phyloP scores from a whole-genome alignment of 2,797 vertebrate genomes.

The Cirrhinus mrigala region DNA sequence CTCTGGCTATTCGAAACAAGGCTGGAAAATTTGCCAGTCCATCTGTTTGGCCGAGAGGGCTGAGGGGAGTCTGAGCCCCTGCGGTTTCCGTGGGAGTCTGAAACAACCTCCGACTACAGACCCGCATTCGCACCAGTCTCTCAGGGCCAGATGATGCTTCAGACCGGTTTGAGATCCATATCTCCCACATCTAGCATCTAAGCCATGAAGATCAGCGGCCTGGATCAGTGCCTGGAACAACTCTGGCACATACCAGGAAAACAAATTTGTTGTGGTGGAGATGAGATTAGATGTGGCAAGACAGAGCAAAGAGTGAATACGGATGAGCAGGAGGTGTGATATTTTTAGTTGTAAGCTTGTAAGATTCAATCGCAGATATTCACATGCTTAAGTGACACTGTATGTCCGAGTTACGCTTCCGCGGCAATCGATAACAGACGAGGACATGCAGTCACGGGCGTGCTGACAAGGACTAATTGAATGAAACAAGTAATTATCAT shows the following conservation, averaged over 20 bases:
- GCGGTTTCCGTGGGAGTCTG: constrained; percentile 47
- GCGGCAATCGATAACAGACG: neutral
- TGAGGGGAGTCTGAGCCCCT: constrained; percentile 20
- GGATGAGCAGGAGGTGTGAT: constrained; percentile 37
- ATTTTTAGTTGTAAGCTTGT: constrained; percentile 22
- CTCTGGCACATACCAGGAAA: constrained; percentile 63
- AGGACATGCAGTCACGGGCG: neutral
- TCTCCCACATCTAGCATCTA: constrained; percentile 64
- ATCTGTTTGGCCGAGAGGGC: constrained; percentile 50
- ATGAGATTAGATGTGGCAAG: constrained; percentile 68
- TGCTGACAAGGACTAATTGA: neutral
- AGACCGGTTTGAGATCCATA: constrained; percentile 62
- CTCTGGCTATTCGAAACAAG: constrained; percentile 39
- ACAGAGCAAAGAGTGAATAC: constrained; percentile 57
- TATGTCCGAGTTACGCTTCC: neutral
- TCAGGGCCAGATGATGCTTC: constrained; percentile 34
- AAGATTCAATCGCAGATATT: constrained; percentile 32
- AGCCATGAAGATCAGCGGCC: constrained; percentile 61
- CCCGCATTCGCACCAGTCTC: constrained; percentile 55
- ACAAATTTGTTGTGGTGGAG: constrained; percentile 66
- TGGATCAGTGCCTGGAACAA: constrained; percentile 66
- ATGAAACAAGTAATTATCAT: neutral
- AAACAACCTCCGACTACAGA: constrained; percentile 46
- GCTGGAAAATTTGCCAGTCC: constrained; percentile 47
- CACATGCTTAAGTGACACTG: neutral